A percentile compares a stretch with the other conserved stretches of the same genome.
phyloP scores from a whole-genome alignment of 2,888 invertebrate genomes.

The Tetrapedia diversipes region DNA sequence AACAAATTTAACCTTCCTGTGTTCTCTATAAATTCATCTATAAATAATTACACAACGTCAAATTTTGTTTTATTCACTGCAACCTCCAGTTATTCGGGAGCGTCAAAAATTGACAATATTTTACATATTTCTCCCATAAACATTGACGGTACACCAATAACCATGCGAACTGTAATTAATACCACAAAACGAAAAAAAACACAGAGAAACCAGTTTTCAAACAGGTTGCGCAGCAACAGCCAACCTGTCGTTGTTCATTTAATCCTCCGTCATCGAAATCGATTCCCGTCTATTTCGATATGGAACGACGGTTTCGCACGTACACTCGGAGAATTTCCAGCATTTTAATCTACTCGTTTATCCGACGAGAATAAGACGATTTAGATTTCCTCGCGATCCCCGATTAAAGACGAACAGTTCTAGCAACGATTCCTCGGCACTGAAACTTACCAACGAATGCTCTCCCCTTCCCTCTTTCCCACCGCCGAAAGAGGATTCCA shows the following conservation, averaged over 20 bases:
- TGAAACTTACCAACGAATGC: constrained; percentile 48
- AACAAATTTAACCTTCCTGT: too few species aligned
- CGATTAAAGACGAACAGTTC: constrained; percentile 59
- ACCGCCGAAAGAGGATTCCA: constrained; percentile 32
- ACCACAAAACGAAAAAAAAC: too few species aligned
- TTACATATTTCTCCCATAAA: too few species aligned
- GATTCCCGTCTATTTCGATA: background rate
- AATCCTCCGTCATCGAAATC: background rate
- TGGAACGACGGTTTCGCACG: background rate
- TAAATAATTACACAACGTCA: too few species aligned
- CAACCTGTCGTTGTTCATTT: background rate
- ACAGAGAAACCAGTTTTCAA: background rate
- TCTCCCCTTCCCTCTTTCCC: constrained; percentile 34
- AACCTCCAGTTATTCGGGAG: too few species aligned
- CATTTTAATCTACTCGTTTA: constrained; percentile 17
- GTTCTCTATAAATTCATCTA: too few species aligned
- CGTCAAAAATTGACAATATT: too few species aligned
- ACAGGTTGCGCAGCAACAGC: background rate
- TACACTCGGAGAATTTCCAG: constrained; percentile 7
- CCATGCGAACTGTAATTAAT: too few species aligned
- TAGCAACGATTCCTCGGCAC: constrained; percentile 45
- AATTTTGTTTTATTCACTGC: too few species aligned
- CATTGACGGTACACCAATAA: too few species aligned
- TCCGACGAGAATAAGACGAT: constrained; percentile 32
- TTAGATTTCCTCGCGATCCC: constrained; percentile 51